These are phyloP conservation scores for Tenthredo distinguenda DNA, from an alignment of 2,888 invertebrate genomes.

Conservation along the genomic window DNA sequence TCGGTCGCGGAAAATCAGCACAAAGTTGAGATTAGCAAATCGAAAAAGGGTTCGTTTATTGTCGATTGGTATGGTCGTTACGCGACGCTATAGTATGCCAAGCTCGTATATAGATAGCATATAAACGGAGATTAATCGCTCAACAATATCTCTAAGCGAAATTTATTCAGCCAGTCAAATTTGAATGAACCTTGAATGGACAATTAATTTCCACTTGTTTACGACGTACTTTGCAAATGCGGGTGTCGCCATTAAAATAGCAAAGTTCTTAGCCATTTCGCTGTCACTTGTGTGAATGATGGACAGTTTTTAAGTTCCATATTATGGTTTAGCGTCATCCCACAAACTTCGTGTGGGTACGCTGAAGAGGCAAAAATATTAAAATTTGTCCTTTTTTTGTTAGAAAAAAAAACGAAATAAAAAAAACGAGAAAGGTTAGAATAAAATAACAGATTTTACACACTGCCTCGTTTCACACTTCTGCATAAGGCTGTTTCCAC, in stretches of 20 bases:
- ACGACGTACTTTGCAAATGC: slow-evolving; percentile 39
- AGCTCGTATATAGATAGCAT: neutral
- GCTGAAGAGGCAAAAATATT: neutral
- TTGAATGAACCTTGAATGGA: slow-evolving; percentile 52
- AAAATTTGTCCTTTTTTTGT: neutral
- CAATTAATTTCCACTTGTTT: slow-evolving; percentile 50
- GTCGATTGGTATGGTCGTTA: slow-evolving; percentile 1
- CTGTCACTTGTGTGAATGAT: slow-evolving; percentile 19
- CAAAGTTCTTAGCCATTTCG: slow-evolving; percentile 28
- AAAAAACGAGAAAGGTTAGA: neutral
- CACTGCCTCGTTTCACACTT: neutral
- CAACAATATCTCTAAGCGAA: slow-evolving; percentile 15
- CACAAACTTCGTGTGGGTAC: neutral
- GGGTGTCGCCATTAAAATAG: slow-evolving; percentile 40
- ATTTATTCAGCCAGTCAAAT: slow-evolving; percentile 47
- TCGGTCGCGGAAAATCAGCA: slow-evolving; percentile 28
- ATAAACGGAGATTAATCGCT: slow-evolving; percentile 47
- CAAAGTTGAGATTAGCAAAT: slow-evolving; percentile 48
- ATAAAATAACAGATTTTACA: slow-evolving; percentile 8
- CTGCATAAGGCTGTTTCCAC: slow-evolving; percentile 5
- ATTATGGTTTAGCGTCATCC: slow-evolving; percentile 19
- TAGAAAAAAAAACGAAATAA: neutral
- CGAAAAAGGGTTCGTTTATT: slow-evolving; percentile 47
- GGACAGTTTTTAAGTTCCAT: neutral
- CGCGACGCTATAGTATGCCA: slow-evolving; percentile 3